Percentiles rank a stretch among this genome's conserved stretches.
phyloP scores from a whole-genome alignment of 2,888 invertebrate genomes.

The Thecophora atra region DNA sequence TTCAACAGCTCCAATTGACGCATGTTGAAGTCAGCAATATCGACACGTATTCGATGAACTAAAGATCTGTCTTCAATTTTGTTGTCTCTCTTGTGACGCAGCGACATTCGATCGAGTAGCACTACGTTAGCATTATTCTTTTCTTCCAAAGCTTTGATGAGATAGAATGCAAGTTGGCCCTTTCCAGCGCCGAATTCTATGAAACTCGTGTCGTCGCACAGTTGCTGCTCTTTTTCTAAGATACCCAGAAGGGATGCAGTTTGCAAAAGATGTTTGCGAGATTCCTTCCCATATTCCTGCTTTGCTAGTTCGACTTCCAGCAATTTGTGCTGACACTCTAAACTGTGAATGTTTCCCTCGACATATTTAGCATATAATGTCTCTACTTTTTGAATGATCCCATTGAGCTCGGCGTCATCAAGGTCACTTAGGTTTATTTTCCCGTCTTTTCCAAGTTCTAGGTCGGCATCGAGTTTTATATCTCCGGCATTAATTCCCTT shows the following conservation, averaged over 20 bases:
- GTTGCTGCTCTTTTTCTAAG: slow-evolving; percentile 71
- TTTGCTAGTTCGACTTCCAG: slow-evolving; percentile 68
- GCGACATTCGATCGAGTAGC: slow-evolving; percentile 81
- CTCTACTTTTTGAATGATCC: slow-evolving; percentile 66
- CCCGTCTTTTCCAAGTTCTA: slow-evolving; percentile 32
- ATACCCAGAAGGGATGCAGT: slow-evolving; percentile 80
- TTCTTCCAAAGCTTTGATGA: slow-evolving; percentile 70
- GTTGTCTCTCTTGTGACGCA: slow-evolving; percentile 83
- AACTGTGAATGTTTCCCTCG: slow-evolving; percentile 62
- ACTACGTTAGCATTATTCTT: slow-evolving; percentile 71
- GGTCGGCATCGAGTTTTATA: slow-evolving; percentile 31
- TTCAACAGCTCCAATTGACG: slow-evolving; percentile 67
- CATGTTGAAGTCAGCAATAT: slow-evolving; percentile 81
- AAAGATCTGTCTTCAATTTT: slow-evolving; percentile 68
- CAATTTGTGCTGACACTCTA: slow-evolving; percentile 66
- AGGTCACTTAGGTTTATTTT: slow-evolving; percentile 64
- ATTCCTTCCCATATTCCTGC: slow-evolving; percentile 71
- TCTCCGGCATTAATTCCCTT: slow-evolving; percentile 57
- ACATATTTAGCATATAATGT: slow-evolving; percentile 61
- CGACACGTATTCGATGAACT: slow-evolving; percentile 77
- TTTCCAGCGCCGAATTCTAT: slow-evolving; percentile 93
- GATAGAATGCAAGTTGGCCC: slow-evolving; percentile 83
- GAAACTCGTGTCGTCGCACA: slow-evolving; percentile 74
- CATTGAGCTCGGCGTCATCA: slow-evolving; percentile 60
- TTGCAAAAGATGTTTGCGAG: slow-evolving; percentile 80